Conservation (phyloP, 1,140 invertebrate species). For the Macrotrachela quadricornifera region DNA sequence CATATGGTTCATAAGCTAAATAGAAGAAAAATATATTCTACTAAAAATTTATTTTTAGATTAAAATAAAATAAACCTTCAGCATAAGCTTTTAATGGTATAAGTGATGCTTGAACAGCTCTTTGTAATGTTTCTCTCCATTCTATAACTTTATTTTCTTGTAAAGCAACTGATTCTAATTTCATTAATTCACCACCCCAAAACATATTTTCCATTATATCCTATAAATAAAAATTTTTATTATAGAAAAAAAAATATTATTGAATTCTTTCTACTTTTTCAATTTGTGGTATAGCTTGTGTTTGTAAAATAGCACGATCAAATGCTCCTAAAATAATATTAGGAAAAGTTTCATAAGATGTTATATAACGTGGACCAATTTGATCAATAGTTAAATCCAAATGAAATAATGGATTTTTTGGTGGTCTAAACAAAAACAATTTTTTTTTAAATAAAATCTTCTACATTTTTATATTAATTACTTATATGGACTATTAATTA, state of each 20-base stretch:
- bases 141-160: conserved; percentile 38
- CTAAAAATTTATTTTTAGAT: too few species aligned
- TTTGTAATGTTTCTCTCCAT: conserved; percentile 17
- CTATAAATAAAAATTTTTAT: conserved; percentile 17
- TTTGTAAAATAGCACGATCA: conserved; percentile 39
- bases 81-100: conserved; percentile 40
- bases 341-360: conserved; percentile 37
- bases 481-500: conserved; percentile 38
- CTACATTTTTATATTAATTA: too few species aligned
- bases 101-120: conserved; percentile 38
- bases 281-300: conserved; percentile 45
- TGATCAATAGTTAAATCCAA: conserved; percentile 40
- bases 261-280: conserved; percentile 28
- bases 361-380: conserved; percentile 39
- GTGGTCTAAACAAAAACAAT: conserved; percentile 19
- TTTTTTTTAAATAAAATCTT: too few species aligned
- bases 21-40: too few species aligned
- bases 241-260: not conserved
- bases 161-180: conserved; percentile 44
- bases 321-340: conserved; percentile 38
- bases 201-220: conserved; percentile 42
- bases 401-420: conserved; percentile 37
- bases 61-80: too few species aligned
- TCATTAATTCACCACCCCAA: conserved; percentile 41
- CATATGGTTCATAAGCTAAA: conserved; percentile 23